Evolutionary conservation across 1,140 invertebrate genomes (phyloP).

Genomic region (Zaprionus inermis): DNA sequence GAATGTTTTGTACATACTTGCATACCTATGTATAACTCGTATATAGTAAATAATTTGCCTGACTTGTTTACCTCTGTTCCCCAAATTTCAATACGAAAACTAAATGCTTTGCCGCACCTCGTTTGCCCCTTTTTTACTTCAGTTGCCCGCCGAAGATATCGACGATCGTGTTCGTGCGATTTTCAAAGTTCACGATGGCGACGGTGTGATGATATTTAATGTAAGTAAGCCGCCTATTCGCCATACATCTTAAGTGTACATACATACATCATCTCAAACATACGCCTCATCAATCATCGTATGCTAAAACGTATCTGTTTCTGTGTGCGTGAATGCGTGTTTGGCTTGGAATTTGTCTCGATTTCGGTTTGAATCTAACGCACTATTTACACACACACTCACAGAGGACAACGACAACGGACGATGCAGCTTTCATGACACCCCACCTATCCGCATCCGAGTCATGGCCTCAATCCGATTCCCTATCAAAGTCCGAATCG

Average conservation of each 20-base stretch:
- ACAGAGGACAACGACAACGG: slow-evolving; percentile 66
- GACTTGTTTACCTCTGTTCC: background rate
- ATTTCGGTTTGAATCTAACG: slow-evolving; percentile 47
- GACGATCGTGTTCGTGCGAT: slow-evolving; percentile 47
- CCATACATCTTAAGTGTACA: too few species aligned
- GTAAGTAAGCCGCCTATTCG: slow-evolving; percentile 62
- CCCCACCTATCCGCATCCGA: slow-evolving; percentile 48
- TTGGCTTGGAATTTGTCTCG: slow-evolving; percentile 31
- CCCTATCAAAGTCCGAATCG: slow-evolving; percentile 18
- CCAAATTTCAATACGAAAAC: slow-evolving; percentile 37
- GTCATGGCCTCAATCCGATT: slow-evolving; percentile 18
- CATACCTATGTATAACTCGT: slow-evolving; percentile 27
- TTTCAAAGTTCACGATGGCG: slow-evolving; percentile 52
- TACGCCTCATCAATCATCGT: background rate
- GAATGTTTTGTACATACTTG: slow-evolving; percentile 16
- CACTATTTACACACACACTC: slow-evolving; percentile 68
- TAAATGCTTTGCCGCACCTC: slow-evolving; percentile 54
- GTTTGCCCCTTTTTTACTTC: slow-evolving; percentile 49
- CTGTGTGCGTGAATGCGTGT: slow-evolving; percentile 55
- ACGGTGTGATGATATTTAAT: slow-evolving; percentile 68
- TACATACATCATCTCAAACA: slow-evolving; percentile 20
- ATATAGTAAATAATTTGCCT: slow-evolving; percentile 17
- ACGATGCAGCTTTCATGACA: slow-evolving; percentile 74
- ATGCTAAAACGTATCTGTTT: slow-evolving; percentile 47
- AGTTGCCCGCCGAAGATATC: slow-evolving; percentile 55